These are phyloP conservation scores for Takifugu rubripes DNA, from an alignment of 2,797 vertebrate species.

Conservation along the genomic window DNA sequence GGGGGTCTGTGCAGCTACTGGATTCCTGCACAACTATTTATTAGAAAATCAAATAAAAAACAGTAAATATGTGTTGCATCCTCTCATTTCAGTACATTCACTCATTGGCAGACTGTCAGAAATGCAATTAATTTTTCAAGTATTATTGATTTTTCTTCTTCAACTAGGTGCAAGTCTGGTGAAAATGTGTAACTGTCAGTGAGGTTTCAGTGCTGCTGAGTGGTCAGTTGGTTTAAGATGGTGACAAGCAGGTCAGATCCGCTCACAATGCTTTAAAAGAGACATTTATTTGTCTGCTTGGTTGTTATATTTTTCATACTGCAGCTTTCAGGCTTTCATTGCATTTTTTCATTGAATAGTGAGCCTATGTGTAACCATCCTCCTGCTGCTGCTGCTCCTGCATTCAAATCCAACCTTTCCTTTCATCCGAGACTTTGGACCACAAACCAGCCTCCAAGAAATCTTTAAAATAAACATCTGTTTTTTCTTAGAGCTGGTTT, in stretches of 20 bases:
- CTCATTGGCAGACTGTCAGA: constrained; percentile 15
- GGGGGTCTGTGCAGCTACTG: background rate
- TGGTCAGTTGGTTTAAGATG: background rate
- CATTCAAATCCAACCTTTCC: constrained; percentile 61
- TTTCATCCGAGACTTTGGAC: constrained; percentile 69
- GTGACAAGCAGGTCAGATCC: background rate
- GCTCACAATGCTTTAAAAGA: constrained; percentile 5
- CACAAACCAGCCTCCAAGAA: constrained; percentile 68
- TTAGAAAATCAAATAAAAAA: background rate
- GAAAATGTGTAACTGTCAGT: constrained; percentile 2
- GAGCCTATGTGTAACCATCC: constrained; percentile 37
- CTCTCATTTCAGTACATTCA: background rate
- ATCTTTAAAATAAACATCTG: constrained; percentile 76
- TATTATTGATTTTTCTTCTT: constrained; percentile 18
- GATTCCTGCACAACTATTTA: background rate
- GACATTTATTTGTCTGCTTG: background rate
- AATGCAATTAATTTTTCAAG: constrained; percentile 4
- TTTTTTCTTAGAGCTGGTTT: constrained; percentile 57
- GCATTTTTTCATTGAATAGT: constrained; percentile 13
- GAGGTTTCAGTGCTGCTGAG: constrained; percentile 7
- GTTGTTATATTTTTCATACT: constrained; percentile 1
- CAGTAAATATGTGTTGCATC: background rate
- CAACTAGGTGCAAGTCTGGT: constrained; percentile 7
- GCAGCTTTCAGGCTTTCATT: constrained; percentile 15
- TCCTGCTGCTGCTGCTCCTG: constrained; percentile 50